These are phyloP conservation scores for Motacilla tschutschensis DNA, from an alignment of 2,113 vertebrate genomes.

Conservation along the genomic window DNA sequence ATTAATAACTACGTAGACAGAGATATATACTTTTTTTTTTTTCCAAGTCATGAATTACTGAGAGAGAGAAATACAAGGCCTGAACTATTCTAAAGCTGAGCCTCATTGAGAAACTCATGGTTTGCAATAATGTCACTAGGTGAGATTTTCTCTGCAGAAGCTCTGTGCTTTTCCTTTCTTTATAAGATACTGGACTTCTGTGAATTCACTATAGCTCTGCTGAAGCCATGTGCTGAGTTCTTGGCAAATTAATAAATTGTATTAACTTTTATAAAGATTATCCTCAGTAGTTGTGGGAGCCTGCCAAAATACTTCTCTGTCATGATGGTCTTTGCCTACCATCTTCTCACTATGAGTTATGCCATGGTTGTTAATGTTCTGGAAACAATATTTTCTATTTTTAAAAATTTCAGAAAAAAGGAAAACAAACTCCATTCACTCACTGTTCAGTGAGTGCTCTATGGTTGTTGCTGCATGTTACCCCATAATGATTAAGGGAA, in stretches of 20 bases:
- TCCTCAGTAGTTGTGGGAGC: not conserved
- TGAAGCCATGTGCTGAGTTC: not conserved
- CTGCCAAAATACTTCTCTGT: not conserved
- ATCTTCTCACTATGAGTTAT: not conserved
- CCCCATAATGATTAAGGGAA: not conserved
- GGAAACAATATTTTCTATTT: not conserved
- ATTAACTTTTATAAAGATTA: not conserved
- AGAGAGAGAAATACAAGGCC: not conserved
- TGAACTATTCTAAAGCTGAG: not conserved
- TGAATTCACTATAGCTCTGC: not conserved
- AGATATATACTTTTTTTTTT: not conserved
- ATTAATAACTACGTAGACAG: not conserved
- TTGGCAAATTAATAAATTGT: not conserved
- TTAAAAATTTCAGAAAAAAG: not conserved
- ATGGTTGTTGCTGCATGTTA: not conserved
- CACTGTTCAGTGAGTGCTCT: not conserved
- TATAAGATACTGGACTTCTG: not conserved
- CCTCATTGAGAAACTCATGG: not conserved
- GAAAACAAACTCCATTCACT: not conserved
- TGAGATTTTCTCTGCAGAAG: not conserved
- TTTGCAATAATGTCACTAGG: not conserved
- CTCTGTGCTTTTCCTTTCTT: not conserved
- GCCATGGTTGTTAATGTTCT: not conserved
- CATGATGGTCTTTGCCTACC: not conserved
- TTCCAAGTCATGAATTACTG: not conserved